phyloP scores from a whole-genome alignment of 1,140 invertebrate species.

The Procambarus clarkii region DNA sequence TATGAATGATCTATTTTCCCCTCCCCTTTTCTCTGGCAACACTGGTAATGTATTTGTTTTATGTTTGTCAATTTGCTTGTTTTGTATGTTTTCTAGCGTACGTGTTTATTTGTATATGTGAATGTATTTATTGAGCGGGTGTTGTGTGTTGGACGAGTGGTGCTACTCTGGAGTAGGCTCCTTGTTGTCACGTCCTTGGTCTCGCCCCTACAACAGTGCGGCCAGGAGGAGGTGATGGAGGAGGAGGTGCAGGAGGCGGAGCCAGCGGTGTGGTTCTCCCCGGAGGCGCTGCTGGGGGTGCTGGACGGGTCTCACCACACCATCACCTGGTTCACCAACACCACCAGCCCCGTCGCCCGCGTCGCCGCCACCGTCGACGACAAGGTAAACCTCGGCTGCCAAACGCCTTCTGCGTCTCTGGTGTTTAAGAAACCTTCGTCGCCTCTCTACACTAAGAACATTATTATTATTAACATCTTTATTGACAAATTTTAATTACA shows the following conservation, averaged over 20 bases:
- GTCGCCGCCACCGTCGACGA: background rate
- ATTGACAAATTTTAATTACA: too few species aligned
- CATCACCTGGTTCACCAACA: constrained; percentile 23
- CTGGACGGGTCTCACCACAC: background rate
- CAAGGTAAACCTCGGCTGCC: background rate
- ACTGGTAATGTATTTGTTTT: background rate
- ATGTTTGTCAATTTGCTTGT: background rate
- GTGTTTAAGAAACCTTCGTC: too few species aligned
- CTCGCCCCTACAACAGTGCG: background rate
- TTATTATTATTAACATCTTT: too few species aligned
- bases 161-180: background rate
- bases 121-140: background rate
- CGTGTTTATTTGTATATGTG: background rate
- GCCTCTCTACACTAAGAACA: too few species aligned
- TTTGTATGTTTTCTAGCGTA: background rate
- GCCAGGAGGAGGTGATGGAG: background rate
- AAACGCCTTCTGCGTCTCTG: too few species aligned
- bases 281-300: background rate
- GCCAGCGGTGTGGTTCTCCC: background rate
- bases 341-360: background rate
- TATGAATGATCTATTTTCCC: too few species aligned
- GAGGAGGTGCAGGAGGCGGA: background rate
- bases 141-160: background rate
- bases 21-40: too few species aligned
- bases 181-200: background rate